Evolutionary conservation across 2,888 invertebrate genomes (phyloP).

Genomic region (Brachypterus glaber): DNA sequence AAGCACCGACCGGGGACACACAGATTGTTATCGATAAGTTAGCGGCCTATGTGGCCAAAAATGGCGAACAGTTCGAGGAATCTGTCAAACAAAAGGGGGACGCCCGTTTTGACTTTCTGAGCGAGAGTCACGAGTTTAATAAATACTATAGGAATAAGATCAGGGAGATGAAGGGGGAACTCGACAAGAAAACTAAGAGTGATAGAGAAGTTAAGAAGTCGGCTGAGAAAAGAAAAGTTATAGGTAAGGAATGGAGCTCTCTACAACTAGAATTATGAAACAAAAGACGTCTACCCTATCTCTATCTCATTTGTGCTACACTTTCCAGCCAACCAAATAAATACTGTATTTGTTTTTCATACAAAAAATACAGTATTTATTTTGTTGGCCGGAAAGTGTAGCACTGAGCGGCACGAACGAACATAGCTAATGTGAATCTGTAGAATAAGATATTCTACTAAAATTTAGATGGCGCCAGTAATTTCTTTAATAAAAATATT

Average conservation of each 20-base stretch:
- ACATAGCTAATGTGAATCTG: too few relatives aligned
- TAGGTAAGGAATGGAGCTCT: constrained; percentile 29
- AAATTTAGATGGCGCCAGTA: too few relatives aligned
- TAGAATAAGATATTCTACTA: too few relatives aligned
- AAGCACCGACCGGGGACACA: constrained; percentile 65
- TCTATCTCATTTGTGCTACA: too few relatives aligned
- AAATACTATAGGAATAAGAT: constrained; percentile 71
- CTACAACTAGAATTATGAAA: too few relatives aligned
- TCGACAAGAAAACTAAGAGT: constrained; percentile 18
- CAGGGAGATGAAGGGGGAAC: constrained; percentile 38
- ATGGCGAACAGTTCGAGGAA: constrained; percentile 88
- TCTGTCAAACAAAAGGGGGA: constrained; percentile 77
- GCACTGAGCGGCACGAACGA: too few relatives aligned
- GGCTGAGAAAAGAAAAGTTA: constrained; percentile 30
- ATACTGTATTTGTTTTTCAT: too few relatives aligned
- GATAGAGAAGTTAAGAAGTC: constrained; percentile 11
- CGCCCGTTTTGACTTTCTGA: constrained; percentile 78
- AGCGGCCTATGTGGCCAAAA: constrained; percentile 92
- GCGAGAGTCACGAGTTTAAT: constrained; percentile 65
- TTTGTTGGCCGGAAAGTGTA: too few relatives aligned
- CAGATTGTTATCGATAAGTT: constrained; percentile 90
- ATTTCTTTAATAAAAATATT: too few relatives aligned
- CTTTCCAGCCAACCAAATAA: too few relatives aligned
- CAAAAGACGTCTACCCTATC: too few relatives aligned
- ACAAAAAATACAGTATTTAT: too few relatives aligned